Percentiles rank a stretch among this genome's conserved stretches.
Evolutionary conservation across 2,797 vertebrate species (phyloP).

Genomic region (Hemibagrus guttatus): DNA sequence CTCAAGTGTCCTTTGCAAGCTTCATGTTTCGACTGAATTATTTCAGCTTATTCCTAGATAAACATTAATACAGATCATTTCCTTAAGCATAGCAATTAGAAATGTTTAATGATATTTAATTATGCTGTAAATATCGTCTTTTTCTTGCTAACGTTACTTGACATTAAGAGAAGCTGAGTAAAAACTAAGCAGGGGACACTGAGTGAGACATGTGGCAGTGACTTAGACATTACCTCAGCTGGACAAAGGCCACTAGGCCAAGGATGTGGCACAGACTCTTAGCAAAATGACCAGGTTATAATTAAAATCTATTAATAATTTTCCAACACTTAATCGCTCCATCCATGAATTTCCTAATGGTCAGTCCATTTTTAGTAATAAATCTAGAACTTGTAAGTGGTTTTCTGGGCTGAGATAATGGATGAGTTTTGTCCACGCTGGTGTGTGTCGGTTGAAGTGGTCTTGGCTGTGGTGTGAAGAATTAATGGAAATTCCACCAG

Average conservation of each 20-base stretch:
- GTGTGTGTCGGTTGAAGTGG: constrained; percentile 34
- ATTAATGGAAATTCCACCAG: constrained; percentile 68
- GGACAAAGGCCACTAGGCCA: constrained; percentile 23
- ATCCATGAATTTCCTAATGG: constrained; percentile 34
- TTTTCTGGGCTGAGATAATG: constrained; percentile 35
- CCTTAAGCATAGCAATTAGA: not conserved
- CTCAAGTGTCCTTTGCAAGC: too few relatives aligned
- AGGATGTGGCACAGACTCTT: not conserved
- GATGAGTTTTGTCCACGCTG: constrained; percentile 20
- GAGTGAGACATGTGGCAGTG: constrained; percentile 44
- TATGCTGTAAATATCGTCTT: not conserved
- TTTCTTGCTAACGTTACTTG: not conserved
- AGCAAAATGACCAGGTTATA: not conserved
- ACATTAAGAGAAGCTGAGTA: not conserved
- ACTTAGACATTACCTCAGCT: constrained; percentile 54
- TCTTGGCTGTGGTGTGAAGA: constrained; percentile 54
- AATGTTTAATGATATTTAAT: not conserved
- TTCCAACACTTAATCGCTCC: not conserved
- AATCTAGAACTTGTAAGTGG: constrained; percentile 18
- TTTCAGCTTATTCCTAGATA: not conserved
- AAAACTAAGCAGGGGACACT: constrained; percentile 3
- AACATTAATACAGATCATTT: not conserved
- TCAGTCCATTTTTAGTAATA: constrained; percentile 15
- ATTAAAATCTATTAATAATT: constrained; percentile 18
- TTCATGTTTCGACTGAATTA: not conserved